Base-by-base conservation (phyloP, 2,113 vertebrate genomes). In the Pampusana beccarii region DNA sequence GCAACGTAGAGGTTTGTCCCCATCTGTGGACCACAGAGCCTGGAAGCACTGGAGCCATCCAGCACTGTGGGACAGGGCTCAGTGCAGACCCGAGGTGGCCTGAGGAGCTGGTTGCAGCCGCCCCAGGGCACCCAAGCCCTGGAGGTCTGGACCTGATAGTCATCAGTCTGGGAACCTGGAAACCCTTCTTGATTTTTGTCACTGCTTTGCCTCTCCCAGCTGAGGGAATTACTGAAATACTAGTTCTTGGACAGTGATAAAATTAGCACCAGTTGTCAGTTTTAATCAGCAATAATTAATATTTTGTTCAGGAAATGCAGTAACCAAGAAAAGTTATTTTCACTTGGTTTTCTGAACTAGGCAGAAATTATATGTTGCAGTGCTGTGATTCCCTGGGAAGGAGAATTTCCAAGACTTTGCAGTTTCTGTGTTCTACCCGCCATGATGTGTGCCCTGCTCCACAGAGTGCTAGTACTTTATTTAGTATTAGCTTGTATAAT, bases 281-380 rank as follows among this genome's bases (percentile, higher is more conserved):
- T 87, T 93, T 80, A 77, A 61, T 66, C 71, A 80, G 12, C 26
- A 80, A 67, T 82, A 67, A 86, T 38, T n/a, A 60, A 29, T 65
- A 38, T 48, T 88, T 93, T 65, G 38, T 65, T 86, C 31, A 65
- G 70, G n/a, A 44, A 90, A 82, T 21, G 42, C 7, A 50, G 9
- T 69, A 77, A 50, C 54, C 21, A 61, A 65, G 36, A 75, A 80
- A 65, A 61, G 14, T 82, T 82, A 13, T 54, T 73, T 88, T 62
- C 13, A 2, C 15, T 42, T 83, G 24, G 9, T 84, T 94, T 94
- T 93, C 70, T 75, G 79, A 82, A 46, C 34, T 46, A 56, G 38
- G 29, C 70, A 94, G 53, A 79, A 91, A 58, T 74, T 36, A 9
- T 1, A 9, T 1, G 3, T 50, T 56, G 33, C 38, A 62, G 51